phyloP scores from a whole-genome alignment of 2,888 invertebrate genomes.

The Apodemia duryi region DNA sequence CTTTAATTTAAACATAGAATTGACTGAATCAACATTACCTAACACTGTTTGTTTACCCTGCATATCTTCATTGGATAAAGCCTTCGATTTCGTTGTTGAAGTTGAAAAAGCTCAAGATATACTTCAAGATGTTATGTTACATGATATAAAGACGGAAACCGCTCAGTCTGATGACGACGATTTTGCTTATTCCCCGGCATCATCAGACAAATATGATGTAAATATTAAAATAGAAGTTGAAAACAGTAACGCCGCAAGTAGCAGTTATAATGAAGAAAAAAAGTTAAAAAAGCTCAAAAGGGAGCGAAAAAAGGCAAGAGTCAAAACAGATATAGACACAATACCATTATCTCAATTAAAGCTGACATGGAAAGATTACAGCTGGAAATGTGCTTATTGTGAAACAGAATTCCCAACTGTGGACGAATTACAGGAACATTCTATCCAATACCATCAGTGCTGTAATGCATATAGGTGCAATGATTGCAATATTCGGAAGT shows the following conservation, averaged over 20 bases:
- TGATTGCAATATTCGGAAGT: constrained; percentile 71
- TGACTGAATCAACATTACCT: constrained; percentile 41
- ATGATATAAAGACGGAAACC: constrained; percentile 42
- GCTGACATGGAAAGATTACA: constrained; percentile 53
- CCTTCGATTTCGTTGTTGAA: constrained; percentile 46
- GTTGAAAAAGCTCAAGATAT: constrained; percentile 49
- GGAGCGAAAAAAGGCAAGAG: constrained; percentile 20
- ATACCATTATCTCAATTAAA: constrained; percentile 46
- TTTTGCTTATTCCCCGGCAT: constrained; percentile 10
- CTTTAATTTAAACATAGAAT: constrained; percentile 44
- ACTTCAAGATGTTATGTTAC: constrained; percentile 37
- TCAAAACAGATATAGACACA: constrained; percentile 30
- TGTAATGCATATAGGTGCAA: constrained; percentile 82
- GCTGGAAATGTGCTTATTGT: constrained; percentile 56
- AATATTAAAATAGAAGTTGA: constrained; percentile 33
- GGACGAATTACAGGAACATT: constrained; percentile 75
- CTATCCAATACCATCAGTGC: constrained; percentile 78
- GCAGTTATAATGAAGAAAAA: constrained; percentile 19
- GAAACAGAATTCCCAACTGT: constrained; percentile 47
- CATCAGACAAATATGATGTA: constrained; percentile 21
- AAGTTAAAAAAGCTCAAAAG: constrained; percentile 22
- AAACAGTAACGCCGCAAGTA: constrained; percentile 10
- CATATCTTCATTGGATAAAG: constrained; percentile 43
- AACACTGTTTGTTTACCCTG: constrained; percentile 53
- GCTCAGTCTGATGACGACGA: constrained; percentile 23